Evolutionary conservation across 2,888 invertebrate genomes (phyloP), one percentile per base, ranked within the genome.

Genomic region (Andricus quercusramuli): DNA sequence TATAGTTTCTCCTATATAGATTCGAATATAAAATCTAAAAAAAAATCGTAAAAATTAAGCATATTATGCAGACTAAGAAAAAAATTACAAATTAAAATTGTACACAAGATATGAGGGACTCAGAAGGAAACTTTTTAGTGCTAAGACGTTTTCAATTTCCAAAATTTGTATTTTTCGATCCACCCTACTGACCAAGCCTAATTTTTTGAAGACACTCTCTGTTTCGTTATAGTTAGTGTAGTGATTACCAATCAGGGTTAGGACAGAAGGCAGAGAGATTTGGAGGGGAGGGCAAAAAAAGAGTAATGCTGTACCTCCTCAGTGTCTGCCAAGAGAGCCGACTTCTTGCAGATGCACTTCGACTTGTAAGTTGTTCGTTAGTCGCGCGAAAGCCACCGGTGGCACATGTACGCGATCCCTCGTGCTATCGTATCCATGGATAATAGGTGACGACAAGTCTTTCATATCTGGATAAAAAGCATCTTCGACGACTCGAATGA

Each of bases 301-400:
- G 37, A 37, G 37, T 37, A 37, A 37, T 37, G 37, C 37, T 32
- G 47, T 29, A 56, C 51, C 44, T 70, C 29, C 51, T 74, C 56
- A 56, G 32, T 74, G 74, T 74, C 74, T 74, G 74, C 51, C 74
- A 70, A 70, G 51, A 29, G 51, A 56, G 70, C 47, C 70, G 56
- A 25, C 70, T 74, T 74, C 70, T 74, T 51, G 70, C 51, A 74
- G 25, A 74, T 74, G 56, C 29, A 74, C 70, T 32, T 74, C 74
- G n/a, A 74, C 62, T 74, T 74, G 56, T n/a, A 29, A 56, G 74
- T 74, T 74, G 74, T 32, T 74, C 74, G 51, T 87, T 88, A 87
- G 87, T 87, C 82, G 86, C 78, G 88, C 84, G 84, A 84, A 86
- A 88, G 87, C 87, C 86, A 81, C 83, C 88, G 87, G 86, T 87